Percentiles rank a stretch among this genome's conserved stretches.
Evolutionary conservation across 1,140 invertebrate genomes (phyloP).

Genomic region (Planococcus citri): DNA sequence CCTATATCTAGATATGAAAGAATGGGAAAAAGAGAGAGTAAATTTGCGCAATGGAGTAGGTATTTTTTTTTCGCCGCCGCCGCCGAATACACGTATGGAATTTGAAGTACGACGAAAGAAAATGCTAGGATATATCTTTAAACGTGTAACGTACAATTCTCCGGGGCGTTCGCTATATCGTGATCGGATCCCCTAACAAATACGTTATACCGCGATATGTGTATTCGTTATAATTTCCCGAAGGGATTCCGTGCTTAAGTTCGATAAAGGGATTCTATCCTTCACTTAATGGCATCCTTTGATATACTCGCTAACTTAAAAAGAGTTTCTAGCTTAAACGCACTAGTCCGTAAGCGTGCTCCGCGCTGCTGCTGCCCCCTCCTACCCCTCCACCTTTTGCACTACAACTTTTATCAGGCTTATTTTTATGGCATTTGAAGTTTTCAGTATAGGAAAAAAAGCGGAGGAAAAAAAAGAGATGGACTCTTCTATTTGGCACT

Average conservation of each 20-base stretch:
- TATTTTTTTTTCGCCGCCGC: too few species aligned
- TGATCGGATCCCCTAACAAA: slow-evolving; percentile 16
- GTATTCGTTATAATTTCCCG: slow-evolving; percentile 18
- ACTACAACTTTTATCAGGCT: neutral
- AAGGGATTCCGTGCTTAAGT: slow-evolving; percentile 19
- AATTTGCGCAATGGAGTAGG: neutral
- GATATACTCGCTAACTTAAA: neutral
- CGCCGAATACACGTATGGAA: neutral
- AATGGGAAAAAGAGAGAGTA: too few species aligned
- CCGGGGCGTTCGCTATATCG: slow-evolving; percentile 9
- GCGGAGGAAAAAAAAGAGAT: neutral
- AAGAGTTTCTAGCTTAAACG: neutral
- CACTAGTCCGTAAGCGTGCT: neutral
- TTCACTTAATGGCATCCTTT: slow-evolving; percentile 10
- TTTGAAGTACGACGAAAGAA: slow-evolving; percentile 6
- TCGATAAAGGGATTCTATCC: slow-evolving; percentile 19
- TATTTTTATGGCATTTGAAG: neutral
- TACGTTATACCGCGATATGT: slow-evolving; percentile 13
- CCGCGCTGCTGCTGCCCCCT: too few species aligned
- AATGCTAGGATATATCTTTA: neutral
- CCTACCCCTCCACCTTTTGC: too few species aligned
- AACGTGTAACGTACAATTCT: slow-evolving; percentile 13
- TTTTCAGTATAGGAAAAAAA: too few species aligned
- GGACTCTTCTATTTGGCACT: slow-evolving; percentile 1
- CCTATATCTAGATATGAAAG: neutral